These are phyloP conservation scores for Onychostoma macrolepis DNA, from an alignment of 2,113 vertebrate genomes.

Conservation along the genomic window DNA sequence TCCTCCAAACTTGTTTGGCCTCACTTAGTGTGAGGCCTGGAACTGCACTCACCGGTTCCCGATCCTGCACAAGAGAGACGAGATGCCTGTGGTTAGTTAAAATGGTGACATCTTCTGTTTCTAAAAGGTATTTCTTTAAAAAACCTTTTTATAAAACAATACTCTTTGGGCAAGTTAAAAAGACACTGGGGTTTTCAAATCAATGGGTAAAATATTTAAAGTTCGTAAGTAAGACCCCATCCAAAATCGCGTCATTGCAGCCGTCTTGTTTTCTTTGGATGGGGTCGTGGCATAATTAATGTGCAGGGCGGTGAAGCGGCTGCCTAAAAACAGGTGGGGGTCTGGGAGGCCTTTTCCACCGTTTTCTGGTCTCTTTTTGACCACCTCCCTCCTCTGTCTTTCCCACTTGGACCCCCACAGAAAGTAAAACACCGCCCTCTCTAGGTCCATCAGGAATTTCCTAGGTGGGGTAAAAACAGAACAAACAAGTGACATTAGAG, in stretches of 20 bases:
- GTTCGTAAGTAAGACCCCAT: not conserved
- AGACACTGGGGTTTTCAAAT: not conserved
- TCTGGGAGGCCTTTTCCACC: constrained; percentile 29
- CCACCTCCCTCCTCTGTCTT: not conserved
- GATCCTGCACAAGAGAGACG: not conserved
- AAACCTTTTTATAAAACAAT: not conserved
- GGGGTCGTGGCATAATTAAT: not conserved
- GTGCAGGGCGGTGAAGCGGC: not conserved
- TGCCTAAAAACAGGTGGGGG: constrained; percentile 27
- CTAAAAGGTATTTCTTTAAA: not conserved
- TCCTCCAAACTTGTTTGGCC: not conserved
- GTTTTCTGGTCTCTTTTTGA: not conserved
- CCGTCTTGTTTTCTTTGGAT: too few relatives aligned
- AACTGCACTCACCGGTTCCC: not conserved
- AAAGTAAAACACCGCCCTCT: not conserved
- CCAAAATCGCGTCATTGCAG: too few relatives aligned
- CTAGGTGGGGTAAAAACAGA: constrained; percentile 45
- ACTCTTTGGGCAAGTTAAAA: not conserved
- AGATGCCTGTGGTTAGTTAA: not conserved
- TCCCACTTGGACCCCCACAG: constrained; percentile 48
- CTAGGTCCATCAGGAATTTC: not conserved
- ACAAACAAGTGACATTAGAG: constrained; percentile 2
- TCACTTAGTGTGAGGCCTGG: not conserved
- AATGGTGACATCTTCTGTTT: not conserved
- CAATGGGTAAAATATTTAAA: not conserved